A percentile compares a stretch with the other conserved stretches of the same genome.
Evolutionary conservation across 2,797 vertebrate genomes (phyloP).

Genomic region (Chaunax sp.): DNA sequence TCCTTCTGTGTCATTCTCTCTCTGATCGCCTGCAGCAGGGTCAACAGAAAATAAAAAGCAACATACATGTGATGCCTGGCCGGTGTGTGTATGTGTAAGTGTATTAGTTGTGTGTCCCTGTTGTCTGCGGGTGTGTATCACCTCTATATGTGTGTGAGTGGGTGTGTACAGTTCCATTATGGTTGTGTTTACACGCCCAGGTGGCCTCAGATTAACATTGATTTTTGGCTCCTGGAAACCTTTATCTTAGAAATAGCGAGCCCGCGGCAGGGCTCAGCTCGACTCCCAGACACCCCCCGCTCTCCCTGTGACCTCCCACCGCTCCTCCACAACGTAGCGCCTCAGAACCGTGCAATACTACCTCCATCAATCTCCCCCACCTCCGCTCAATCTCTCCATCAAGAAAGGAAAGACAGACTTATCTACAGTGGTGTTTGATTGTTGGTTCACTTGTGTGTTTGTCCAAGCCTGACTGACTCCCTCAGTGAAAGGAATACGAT

Average conservation of each 20-base stretch:
- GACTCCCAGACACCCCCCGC: slow-evolving; percentile 17
- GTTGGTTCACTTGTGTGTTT: slow-evolving; percentile 51
- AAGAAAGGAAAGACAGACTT: slow-evolving; percentile 7
- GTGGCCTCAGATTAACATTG: slow-evolving; percentile 76
- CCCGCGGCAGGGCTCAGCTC: slow-evolving; percentile 42
- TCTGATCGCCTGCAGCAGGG: slow-evolving; percentile 30
- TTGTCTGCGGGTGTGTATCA: background rate
- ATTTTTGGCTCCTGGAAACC: slow-evolving; percentile 69
- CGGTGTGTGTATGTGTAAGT: background rate
- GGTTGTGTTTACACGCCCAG: slow-evolving; percentile 66
- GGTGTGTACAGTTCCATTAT: slow-evolving; percentile 48
- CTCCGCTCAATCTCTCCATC: slow-evolving; percentile 17
- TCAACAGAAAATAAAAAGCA: slow-evolving; percentile 17
- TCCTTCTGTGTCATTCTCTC: slow-evolving; percentile 15
- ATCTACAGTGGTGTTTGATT: slow-evolving; percentile 37
- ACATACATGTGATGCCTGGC: slow-evolving; percentile 12
- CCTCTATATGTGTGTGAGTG: background rate
- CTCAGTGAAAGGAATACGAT: slow-evolving; percentile 33
- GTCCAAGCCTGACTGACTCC: slow-evolving; percentile 39
- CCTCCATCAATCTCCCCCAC: slow-evolving; percentile 12
- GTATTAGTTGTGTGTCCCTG: slow-evolving; percentile 2
- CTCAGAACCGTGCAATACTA: slow-evolving; percentile 12
- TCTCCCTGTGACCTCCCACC: slow-evolving; percentile 19
- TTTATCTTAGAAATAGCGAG: slow-evolving; percentile 50
- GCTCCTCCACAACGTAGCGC: background rate